Evolutionary conservation across 2,797 vertebrate species (phyloP).

Genomic region (Spatula clypeata): DNA sequence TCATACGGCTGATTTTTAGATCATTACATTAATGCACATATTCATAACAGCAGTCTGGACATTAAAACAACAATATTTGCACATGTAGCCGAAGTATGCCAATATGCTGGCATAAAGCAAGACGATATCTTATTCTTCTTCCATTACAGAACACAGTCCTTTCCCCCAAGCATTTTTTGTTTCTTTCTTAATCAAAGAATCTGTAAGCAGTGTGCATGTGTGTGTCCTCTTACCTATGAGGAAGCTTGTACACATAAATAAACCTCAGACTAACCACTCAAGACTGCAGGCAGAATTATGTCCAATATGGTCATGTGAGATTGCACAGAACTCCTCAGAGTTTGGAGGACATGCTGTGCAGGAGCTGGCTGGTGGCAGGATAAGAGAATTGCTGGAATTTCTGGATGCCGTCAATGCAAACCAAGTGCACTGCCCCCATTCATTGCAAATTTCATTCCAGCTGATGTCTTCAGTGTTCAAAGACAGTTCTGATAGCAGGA

Average conservation of each 20-base stretch:
- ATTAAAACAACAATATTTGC: too few species aligned
- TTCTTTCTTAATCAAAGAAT: too few species aligned
- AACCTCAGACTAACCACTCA: background rate
- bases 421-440: background rate
- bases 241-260: background rate
- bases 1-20: background rate
- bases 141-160: background rate
- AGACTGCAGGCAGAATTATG: background rate
- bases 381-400: background rate
- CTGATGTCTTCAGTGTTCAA: background rate
- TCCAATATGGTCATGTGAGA: fast-evolving
- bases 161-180: background rate
- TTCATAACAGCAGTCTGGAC: background rate
- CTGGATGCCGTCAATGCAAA: fast-evolving
- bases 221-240: background rate
- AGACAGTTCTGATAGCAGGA: background rate
- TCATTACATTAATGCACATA: background rate
- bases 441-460: background rate
- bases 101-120: background rate
- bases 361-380: background rate
- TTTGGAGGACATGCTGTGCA: background rate
- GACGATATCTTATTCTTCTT: background rate
- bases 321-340: background rate
- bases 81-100: background rate
- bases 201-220: fast-evolving